A percentile compares a stretch with the other conserved stretches of the same genome.
Evolutionary conservation across 2,888 invertebrate species (phyloP).

Genomic region (Netelia melanura): DNA sequence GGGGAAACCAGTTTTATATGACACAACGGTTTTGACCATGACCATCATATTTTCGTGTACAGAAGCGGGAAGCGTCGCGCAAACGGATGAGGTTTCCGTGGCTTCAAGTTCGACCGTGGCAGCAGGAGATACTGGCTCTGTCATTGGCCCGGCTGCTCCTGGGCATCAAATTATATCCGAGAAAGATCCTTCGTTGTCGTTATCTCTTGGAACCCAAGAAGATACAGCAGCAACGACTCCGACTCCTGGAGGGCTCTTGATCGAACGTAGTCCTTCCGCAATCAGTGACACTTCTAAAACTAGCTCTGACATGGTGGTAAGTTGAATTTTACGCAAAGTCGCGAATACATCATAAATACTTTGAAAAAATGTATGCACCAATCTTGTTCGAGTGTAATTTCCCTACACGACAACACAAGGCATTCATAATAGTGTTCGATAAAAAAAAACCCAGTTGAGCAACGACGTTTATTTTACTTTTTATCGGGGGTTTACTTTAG

Average conservation of each 20-base stretch:
- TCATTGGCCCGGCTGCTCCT: constrained; percentile 80
- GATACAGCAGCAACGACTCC: constrained; percentile 71
- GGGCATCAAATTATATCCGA: constrained; percentile 77
- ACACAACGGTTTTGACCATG: too few relatives aligned
- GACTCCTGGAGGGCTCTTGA: constrained; percentile 76
- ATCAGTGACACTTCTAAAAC: constrained; percentile 89
- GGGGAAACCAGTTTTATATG: too few relatives aligned
- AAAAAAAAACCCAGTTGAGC: too few relatives aligned
- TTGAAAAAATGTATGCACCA: too few relatives aligned
- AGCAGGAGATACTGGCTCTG: constrained; percentile 80
- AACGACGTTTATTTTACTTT: too few relatives aligned
- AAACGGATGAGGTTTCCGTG: constrained; percentile 84
- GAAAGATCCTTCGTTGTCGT: constrained; percentile 80
- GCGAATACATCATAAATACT: too few relatives aligned
- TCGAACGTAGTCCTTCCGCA: constrained; percentile 87
- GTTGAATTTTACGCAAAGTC: constrained; percentile 55
- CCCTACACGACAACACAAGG: too few relatives aligned
- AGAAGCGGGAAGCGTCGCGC: constrained; percentile 72
- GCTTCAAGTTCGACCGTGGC: constrained; percentile 80
- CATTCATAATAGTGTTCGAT: too few relatives aligned
- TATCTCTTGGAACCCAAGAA: constrained; percentile 70
- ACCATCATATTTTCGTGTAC: background rate
- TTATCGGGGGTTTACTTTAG: too few relatives aligned
- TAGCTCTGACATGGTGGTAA: constrained; percentile 90
- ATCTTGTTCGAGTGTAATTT: too few relatives aligned